phyloP scores from a whole-genome alignment of 2,888 invertebrate genomes.

The Cantharis flavilabris region DNA sequence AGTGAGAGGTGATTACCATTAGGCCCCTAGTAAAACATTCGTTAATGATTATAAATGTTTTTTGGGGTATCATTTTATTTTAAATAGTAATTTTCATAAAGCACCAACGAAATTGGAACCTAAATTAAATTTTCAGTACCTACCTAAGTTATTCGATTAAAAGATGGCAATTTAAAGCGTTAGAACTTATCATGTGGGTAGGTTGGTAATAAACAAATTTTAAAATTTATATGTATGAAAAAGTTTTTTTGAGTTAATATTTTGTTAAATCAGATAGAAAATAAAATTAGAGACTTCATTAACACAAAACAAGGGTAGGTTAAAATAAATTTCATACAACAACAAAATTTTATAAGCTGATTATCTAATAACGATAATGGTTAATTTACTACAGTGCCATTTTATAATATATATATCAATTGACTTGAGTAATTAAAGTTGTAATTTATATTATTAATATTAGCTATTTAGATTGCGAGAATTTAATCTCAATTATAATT shows the following conservation, averaged over 20 bases:
- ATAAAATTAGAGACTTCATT: not conserved
- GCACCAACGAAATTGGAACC: not conserved
- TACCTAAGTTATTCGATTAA: not conserved
- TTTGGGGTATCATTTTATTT: not conserved
- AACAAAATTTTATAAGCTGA: not conserved
- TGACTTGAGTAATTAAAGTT: not conserved
- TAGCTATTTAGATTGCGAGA: not conserved
- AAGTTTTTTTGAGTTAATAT: not conserved
- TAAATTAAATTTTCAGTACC: not conserved
- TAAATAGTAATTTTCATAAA: slow-evolving; percentile 1
- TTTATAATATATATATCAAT: not conserved
- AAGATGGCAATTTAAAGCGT: not conserved
- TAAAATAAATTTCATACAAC: not conserved
- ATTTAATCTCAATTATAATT: not conserved
- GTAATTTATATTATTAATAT: not conserved
- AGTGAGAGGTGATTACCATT: not conserved
- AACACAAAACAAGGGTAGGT: not conserved
- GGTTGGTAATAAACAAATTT: not conserved
- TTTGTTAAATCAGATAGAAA: not conserved
- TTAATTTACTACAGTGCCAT: not conserved
- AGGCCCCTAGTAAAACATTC: not conserved
- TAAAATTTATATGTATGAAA: not conserved
- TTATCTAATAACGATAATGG: not conserved
- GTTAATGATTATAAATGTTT: slow-evolving; percentile 10
- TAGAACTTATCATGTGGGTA: not conserved